Base-by-base conservation (phyloP, 2,113 vertebrate genomes). In the Hirundichthys speculiger region DNA sequence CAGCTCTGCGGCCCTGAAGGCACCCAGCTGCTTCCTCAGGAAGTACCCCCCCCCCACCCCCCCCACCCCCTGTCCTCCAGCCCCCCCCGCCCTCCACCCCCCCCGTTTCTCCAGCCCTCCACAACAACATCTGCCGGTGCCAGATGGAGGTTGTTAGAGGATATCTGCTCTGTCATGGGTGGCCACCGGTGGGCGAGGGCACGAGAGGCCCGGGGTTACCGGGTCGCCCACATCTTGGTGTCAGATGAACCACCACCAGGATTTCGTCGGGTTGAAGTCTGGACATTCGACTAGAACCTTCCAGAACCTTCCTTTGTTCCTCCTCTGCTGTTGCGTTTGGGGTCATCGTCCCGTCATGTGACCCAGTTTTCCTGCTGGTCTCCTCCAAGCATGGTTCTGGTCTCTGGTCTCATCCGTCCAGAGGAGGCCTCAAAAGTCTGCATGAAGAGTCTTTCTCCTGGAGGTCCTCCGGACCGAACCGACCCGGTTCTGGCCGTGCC, bases 11-110 rank as follows among this genome's bases (percentile, higher is more conserved):
- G 64, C 69, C 79, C 83, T 80, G 77, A 72, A 86, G 84, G 82
- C 84, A 70, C 63, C 82, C 87, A 90, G 90, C 88, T 90, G 90
- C 85, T 89, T 91, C 90, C 89, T 89, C 71, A 90, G 87, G 88
- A 91, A 90, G 82, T 73, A 46, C 69, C 54, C 77, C 75, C 74
- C 75, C n/a, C 50, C 60, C 63, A 70, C n/a, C 50, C 53, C 70
- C 66, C n/a, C n/a, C n/a, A n/a, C n/a, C n/a, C n/a, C n/a, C n/a
- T n/a, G n/a, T n/a, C n/a, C n/a, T n/a, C n/a, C n/a, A n/a, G n/a
- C n/a, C n/a, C n/a, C n/a, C n/a, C n/a, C n/a, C n/a, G n/a, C n/a
- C n/a, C n/a, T n/a, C n/a, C n/a, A n/a, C n/a, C n/a, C n/a, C n/a
- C n/a, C n/a, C n/a, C n/a, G n/a, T n/a, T n/a, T n/a, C n/a, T n/a